Evolutionary conservation across 2,113 vertebrate species (phyloP).

Genomic region (Muscicapa adusta): DNA sequence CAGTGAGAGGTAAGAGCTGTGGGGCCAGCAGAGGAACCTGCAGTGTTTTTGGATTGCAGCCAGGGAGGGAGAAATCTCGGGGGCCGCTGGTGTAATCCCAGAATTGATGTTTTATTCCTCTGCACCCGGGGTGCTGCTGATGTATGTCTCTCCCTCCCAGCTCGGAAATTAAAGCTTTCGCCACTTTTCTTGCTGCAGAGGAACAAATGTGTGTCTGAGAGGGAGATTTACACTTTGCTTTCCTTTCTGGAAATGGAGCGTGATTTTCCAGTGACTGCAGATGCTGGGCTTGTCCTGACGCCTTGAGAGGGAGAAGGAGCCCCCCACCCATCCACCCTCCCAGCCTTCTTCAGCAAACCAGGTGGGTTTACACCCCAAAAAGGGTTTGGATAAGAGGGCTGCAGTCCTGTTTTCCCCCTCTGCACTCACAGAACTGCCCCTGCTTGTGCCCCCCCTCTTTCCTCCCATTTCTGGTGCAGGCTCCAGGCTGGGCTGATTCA

Average conservation of each 20-base stretch:
- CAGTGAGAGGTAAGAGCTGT: not conserved
- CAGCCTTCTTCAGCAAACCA: not conserved
- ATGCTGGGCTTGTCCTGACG: conserved; percentile 1
- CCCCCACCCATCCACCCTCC: too few species aligned
- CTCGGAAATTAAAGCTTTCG: conserved; percentile 2
- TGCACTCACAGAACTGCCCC: not conserved
- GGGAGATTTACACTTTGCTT: conserved; percentile 51
- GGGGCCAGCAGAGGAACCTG: not conserved
- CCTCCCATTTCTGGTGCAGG: rapidly evolving
- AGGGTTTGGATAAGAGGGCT: not conserved
- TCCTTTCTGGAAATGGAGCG: conserved; percentile 6
- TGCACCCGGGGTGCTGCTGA: conserved; percentile 8
- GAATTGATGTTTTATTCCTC: conserved; percentile 18
- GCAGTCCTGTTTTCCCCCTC: not conserved
- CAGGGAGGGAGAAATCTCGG: not conserved
- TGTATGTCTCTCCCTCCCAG: conserved; percentile 39
- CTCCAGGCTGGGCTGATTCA: not conserved
- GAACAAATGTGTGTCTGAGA: conserved; percentile 8
- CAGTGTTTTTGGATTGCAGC: not conserved
- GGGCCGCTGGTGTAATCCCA: not conserved
- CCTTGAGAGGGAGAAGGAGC: not conserved
- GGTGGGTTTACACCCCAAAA: not conserved
- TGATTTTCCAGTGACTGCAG: conserved; percentile 29
- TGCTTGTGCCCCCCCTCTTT: not conserved
- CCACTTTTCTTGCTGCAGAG: conserved; percentile 35